Evolutionary conservation across 2,113 vertebrate genomes (phyloP).

Genomic region (Macroglossus sobrinus): DNA sequence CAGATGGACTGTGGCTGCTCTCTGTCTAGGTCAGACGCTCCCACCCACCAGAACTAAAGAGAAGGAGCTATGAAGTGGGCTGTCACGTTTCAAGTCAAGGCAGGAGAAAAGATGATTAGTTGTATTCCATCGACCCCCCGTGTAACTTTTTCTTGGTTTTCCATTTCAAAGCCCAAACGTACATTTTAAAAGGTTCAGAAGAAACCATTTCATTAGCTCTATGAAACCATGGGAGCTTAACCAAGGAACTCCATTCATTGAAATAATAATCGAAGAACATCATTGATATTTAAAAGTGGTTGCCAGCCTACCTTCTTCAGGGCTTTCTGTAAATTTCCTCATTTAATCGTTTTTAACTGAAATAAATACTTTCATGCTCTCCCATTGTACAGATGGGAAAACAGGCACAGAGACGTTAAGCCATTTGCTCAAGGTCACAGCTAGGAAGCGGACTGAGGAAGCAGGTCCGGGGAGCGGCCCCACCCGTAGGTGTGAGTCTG

Average conservation of each 20-base stretch:
- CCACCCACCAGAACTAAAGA: too few species aligned
- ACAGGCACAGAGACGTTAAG: background rate
- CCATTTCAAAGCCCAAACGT: background rate
- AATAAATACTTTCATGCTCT: background rate
- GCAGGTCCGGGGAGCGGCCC: background rate
- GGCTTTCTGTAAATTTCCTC: background rate
- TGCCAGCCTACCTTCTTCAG: background rate
- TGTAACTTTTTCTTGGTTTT: background rate
- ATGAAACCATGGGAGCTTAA: background rate
- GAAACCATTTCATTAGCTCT: background rate
- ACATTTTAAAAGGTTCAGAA: background rate
- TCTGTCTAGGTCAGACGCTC: accelerated
- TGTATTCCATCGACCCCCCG: background rate
- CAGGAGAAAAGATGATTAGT: background rate
- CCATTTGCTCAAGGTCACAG: background rate
- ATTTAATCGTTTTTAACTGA: background rate
- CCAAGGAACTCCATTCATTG: accelerated
- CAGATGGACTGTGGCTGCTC: background rate
- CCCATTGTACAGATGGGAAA: background rate
- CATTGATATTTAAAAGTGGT: background rate
- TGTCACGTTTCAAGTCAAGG: background rate
- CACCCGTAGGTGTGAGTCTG: accelerated
- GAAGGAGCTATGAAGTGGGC: background rate
- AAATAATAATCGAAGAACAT: background rate
- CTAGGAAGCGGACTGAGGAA: background rate